Evolutionary conservation across 1,140 invertebrate species (phyloP), one percentile per base, ranked within the genome.

Genomic region (Portunus trituberculatus): DNA sequence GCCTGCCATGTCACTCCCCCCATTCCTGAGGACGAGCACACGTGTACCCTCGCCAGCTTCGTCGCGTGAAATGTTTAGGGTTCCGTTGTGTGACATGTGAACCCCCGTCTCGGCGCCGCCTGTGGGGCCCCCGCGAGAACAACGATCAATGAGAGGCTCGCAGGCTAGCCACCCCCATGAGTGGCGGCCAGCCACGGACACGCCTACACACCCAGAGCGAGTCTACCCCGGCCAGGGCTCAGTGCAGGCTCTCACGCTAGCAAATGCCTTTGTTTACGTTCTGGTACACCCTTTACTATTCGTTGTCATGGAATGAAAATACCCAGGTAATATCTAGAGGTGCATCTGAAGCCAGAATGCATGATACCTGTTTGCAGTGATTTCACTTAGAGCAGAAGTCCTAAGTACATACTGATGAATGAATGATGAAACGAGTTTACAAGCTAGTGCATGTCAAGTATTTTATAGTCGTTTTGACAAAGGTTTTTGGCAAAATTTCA

Each of bases 51-150:
- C 94, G 6, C 94, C 94, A 89, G 76, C 94, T 87, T 95, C 94
- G 84, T 95, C 94, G 91, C 94, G 94, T 87, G 94, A 95, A 95
- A 93, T 95, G 94, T 95, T 95, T 95, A 93, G 94, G 94, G 91
- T 93, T 92, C 94, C 94, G 94, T 95, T 95, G 46, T 95, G 94
- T 95, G 94, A 95, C 94, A 95, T 95, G 94, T 95, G 94, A 95
- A 93, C 94, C 94, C 94, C 94, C 94, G 91, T 95, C 91, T 94
- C 94, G 91, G 91, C 92, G 84, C 88, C 89, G 87, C 91, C 94
- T 95, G 76, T 92, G 94, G 94, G 94, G 94, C 92, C 94, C 87
- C 94, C 91, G 94, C 59, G 48, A 92, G 94, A 31, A 93, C 94
- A 59, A 76, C 82, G 84, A 95, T 95, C 94, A 95, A 95, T 95